Base-by-base conservation (phyloP, 1,140 invertebrate species). In the Paramacrobiotus metropolitanus region DNA sequence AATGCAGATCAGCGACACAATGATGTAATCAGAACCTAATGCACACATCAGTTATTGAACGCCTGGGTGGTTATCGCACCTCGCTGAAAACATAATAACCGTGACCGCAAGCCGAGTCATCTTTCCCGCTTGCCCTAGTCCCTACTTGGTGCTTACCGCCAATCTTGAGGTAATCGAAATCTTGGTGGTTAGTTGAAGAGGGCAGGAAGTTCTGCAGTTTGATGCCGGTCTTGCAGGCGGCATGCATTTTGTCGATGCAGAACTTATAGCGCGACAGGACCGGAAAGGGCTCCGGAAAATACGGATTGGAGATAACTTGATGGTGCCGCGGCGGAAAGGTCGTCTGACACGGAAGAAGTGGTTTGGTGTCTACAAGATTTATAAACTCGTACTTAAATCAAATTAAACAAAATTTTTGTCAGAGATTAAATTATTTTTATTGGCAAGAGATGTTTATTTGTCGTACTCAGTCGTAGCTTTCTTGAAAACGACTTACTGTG, bases 251-350 rank as follows among this genome's bases (percentile, higher is more conserved):
- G 9, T 55, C 9, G 15, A 55, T 4, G 24, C 48, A 55, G 24
- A 55, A 55, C 24, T 55, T 55, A 55, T 55, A 55, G 9, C 24
- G 48, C 24, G 48, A 55, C 9, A 18, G 48, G 48, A 55, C 48
- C 9, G 48, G 48, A 55, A 55, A 55, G 9, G 48, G 48, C 24
- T 55, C 48, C 9, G 48, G 48, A 28, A 18, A 55, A 24, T 18
- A 55, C 4, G 48, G 48, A 55, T 24, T 55, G 24, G 48, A 55
- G 24, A 55, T 28, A 4, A 55, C 48, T 55, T 55, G 48, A 24
- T 55, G 48, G 4, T 4, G 4, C 15, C 48, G 48, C 9, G 48
- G 48, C 4, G 48, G 15, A 18, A 55, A 28, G 24, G 9, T 18
- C 4, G 24, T 28, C 24, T 55, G 15, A 24, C 48, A 55, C 48